Base-by-base conservation (phyloP, 2,797 vertebrate genomes). In the Spea hammondii region DNA sequence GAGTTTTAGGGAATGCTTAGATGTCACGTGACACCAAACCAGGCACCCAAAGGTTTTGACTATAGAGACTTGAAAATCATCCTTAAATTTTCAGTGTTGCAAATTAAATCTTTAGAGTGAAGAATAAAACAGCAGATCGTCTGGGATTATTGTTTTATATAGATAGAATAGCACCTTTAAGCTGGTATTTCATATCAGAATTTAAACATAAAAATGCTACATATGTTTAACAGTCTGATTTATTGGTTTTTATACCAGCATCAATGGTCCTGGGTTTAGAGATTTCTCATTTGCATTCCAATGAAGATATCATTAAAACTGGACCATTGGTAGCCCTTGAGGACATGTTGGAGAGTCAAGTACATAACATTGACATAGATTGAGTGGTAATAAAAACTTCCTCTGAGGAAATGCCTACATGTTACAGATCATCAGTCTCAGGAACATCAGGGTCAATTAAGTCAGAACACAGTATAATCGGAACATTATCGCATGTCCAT, bases 391-490 rank as follows among this genome's bases (percentile, higher is more conserved):
- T 32, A 62, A 2, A 59, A 2, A 65, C 17, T 66, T 72, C 9
- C 12, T 48, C 9, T 54, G 48, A 12, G 8, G 44, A 59, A 11
- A 48, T 13, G 17, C 51, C 74, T 81, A 69, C 76, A 54, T 50
- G 83, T 98, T 91, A 99, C 84, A 99, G 93, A 85, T 99, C 97
- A 8, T 99, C 97, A 66, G 97, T 95, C 89, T 98, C 97, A 72
- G 97, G 95, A 83, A 95, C 83, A 0, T 83, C 13, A n/a, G 91
- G 86, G 77, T 95, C 92, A 57, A 70, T 49, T 12, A 78, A 1
- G 1, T 82, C 74, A 65, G 74, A 62, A 53, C 69, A 73, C 3
- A 77, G 14, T 48, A 82, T 73, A 87, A 90, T 87, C 0, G 94
- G 89, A 69, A 86, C 83, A 47, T 93, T 89, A 65, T 91, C 86